phyloP scores from a whole-genome alignment of 2,113 vertebrate species.

The Lipotes vexillifer region DNA sequence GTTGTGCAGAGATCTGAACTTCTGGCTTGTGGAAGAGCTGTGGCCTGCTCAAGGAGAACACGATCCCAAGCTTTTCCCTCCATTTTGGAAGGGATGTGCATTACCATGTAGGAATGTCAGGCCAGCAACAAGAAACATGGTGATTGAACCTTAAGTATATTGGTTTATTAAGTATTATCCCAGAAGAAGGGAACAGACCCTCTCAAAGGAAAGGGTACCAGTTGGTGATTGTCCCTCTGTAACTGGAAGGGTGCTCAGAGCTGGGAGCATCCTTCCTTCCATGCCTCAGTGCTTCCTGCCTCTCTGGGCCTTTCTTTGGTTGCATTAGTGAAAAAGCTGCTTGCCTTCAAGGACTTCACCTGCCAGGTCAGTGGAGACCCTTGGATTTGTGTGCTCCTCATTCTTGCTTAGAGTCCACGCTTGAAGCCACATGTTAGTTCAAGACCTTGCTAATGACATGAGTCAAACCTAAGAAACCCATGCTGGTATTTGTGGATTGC shows the following conservation, averaged over 20 bases:
- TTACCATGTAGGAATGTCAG: background rate
- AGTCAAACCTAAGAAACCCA: background rate
- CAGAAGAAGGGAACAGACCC: background rate
- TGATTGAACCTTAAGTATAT: background rate
- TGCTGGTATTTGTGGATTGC: background rate
- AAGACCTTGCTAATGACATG: background rate
- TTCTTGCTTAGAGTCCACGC: background rate
- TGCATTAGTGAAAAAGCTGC: background rate
- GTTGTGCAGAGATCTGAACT: background rate
- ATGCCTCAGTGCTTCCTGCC: background rate
- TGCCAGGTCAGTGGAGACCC: background rate
- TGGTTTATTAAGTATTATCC: background rate
- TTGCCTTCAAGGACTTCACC: background rate
- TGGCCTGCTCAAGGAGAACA: background rate
- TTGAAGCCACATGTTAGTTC: background rate
- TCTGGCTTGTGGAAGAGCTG: background rate
- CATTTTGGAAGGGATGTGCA: rapidly evolving
- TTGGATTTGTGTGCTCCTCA: background rate
- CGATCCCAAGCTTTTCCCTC: no score
- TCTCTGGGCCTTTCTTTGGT: background rate
- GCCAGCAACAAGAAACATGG: background rate
- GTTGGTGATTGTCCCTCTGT: background rate
- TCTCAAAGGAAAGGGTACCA: background rate
- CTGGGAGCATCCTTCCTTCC: no score
- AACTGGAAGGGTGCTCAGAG: rapidly evolving